These are phyloP conservation scores for Pterocles orientalis DNA, from an alignment of 2,113 vertebrate species.

Conservation along the genomic window DNA sequence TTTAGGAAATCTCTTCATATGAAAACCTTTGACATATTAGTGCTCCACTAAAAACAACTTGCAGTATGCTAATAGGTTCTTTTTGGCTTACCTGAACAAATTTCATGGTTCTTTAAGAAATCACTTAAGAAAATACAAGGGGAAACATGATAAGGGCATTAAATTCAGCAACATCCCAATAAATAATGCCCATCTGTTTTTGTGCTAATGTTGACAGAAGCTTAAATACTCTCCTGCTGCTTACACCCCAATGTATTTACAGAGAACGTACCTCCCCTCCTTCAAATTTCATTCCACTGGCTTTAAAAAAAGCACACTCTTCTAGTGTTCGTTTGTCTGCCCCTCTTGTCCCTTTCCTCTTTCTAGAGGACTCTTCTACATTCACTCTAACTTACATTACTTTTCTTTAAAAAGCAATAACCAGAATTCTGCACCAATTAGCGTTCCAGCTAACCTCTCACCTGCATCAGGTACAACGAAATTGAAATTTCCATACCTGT, in stretches of 20 bases:
- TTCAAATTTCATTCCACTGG: neutral
- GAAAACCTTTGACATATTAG: neutral
- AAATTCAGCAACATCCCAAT: neutral
- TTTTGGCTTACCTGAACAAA: constrained; percentile 14
- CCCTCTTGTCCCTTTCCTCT: neutral
- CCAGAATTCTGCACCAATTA: neutral
- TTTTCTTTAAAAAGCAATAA: neutral
- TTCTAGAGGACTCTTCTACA: neutral
- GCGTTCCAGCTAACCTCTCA: neutral
- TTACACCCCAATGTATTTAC: neutral
- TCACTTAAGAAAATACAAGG: neutral
- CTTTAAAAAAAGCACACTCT: neutral
- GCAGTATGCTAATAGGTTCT: neutral
- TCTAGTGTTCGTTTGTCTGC: neutral
- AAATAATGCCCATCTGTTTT: neutral
- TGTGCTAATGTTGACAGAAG: neutral
- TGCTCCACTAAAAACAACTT: neutral
- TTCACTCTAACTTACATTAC: neutral
- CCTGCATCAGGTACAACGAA: neutral
- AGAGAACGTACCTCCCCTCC: neutral
- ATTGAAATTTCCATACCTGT: neutral
- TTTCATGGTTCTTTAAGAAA: constrained; percentile 13
- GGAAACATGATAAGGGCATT: neutral
- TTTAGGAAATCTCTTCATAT: neutral
- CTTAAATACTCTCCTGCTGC: neutral